These are phyloP conservation scores for Candoia aspera DNA, from an alignment of 2,113 vertebrate genomes.

Conservation along the genomic window DNA sequence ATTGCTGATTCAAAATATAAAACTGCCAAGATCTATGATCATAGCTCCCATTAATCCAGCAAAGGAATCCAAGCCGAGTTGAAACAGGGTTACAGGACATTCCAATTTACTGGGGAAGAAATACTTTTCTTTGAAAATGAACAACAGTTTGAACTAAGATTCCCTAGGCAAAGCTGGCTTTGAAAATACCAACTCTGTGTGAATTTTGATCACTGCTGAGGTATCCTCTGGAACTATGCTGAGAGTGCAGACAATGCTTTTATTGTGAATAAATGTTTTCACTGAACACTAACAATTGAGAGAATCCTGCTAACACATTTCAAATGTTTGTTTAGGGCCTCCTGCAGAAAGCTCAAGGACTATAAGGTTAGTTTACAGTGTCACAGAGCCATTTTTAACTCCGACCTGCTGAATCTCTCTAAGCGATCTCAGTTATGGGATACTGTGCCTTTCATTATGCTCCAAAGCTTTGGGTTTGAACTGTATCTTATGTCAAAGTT, in stretches of 20 bases:
- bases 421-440: background rate
- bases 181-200: background rate
- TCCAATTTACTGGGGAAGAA: background rate
- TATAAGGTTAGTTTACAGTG: background rate
- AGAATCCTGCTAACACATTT: background rate
- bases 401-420: background rate
- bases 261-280: background rate
- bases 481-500: background rate
- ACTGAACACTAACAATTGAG: background rate
- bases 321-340: slow-evolving; percentile 17
- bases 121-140: background rate
- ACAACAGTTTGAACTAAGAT: background rate
- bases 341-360: background rate
- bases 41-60: background rate
- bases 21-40: background rate
- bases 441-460: background rate
- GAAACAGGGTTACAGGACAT: background rate
- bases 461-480: background rate
- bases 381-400: background rate
- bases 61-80: background rate
- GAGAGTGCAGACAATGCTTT: background rate
- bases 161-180: background rate
- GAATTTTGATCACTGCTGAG: background rate
- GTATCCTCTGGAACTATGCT: background rate
- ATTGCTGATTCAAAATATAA: background rate